Evolutionary conservation across 2,888 invertebrate species (phyloP).

Genomic region (Mechanitis messenoides): DNA sequence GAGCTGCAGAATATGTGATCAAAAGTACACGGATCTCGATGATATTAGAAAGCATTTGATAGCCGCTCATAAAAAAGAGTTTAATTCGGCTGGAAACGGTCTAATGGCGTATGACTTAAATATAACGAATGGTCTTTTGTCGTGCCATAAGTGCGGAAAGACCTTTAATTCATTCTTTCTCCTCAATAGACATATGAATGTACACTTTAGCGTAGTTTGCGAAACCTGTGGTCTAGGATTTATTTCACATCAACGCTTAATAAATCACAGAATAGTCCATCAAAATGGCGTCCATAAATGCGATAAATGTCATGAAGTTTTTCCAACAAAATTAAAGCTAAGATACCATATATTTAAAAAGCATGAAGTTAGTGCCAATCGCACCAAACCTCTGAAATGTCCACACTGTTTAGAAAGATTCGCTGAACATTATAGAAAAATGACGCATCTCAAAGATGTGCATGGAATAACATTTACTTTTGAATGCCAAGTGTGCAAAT

Average conservation of each 20-base stretch:
- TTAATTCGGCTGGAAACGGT: constrained; percentile 63
- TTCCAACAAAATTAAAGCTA: constrained; percentile 59
- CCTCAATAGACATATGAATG: constrained; percentile 67
- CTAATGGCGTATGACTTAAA: constrained; percentile 63
- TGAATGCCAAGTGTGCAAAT: constrained; percentile 58
- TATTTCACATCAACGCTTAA: constrained; percentile 62
- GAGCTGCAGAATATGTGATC: constrained; percentile 60
- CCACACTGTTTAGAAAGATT: constrained; percentile 67
- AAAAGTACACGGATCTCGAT: constrained; percentile 58
- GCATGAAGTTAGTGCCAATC: constrained; percentile 60
- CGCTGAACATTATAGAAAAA: constrained; percentile 64
- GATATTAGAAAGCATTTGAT: constrained; percentile 57
- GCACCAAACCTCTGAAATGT: constrained; percentile 61
- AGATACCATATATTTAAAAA: constrained; percentile 62
- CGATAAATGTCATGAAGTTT: constrained; percentile 58
- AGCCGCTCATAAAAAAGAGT: constrained; percentile 56
- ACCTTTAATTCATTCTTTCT: constrained; percentile 64
- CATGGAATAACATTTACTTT: constrained; percentile 64
- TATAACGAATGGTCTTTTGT: constrained; percentile 47
- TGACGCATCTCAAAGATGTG: constrained; percentile 62
- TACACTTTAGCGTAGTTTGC: constrained; percentile 64
- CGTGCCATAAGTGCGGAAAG: constrained; percentile 61
- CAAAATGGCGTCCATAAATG: constrained; percentile 62
- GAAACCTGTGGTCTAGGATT: constrained; percentile 68
- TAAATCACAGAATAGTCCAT: constrained; percentile 62